Percentiles rank a stretch among this genome's conserved stretches.
Evolutionary conservation across 2,113 vertebrate genomes (phyloP).

Genomic region (Hydropotes inermis): DNA sequence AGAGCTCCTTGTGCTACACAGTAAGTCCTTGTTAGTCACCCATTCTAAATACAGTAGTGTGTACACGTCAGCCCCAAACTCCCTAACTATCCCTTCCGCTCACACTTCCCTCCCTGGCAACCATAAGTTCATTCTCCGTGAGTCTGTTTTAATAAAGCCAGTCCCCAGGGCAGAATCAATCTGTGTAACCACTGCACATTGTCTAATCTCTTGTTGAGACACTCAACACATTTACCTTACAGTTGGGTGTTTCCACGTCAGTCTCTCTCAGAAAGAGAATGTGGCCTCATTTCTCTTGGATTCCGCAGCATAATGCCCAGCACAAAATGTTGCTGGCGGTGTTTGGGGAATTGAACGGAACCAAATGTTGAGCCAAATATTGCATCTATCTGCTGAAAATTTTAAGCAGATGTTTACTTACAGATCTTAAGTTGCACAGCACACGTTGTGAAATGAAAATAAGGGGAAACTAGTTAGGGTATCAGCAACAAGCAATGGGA

Average conservation of each 20-base stretch:
- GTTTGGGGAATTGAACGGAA: neutral
- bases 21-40: neutral
- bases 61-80: neutral
- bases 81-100: neutral
- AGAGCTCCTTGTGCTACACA: neutral
- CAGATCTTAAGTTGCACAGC: neutral
- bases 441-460: neutral
- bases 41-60: neutral
- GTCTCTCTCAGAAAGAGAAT: neutral
- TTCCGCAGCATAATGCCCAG: neutral
- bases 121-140: neutral
- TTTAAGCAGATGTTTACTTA: neutral
- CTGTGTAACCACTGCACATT: neutral
- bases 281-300: neutral
- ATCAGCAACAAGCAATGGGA: neutral
- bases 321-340: neutral
- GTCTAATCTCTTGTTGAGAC: neutral
- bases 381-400: neutral
- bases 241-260: neutral
- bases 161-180: constrained; percentile 23
- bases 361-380: neutral
- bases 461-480: neutral
- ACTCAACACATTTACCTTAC: neutral
- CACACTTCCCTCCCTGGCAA: neutral
- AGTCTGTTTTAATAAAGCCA: constrained; percentile 49